Percentiles rank a stretch among this genome's conserved stretches.
Conservation (phyloP, 2,113 vertebrate genomes). For the Brevimyrus niger region DNA sequence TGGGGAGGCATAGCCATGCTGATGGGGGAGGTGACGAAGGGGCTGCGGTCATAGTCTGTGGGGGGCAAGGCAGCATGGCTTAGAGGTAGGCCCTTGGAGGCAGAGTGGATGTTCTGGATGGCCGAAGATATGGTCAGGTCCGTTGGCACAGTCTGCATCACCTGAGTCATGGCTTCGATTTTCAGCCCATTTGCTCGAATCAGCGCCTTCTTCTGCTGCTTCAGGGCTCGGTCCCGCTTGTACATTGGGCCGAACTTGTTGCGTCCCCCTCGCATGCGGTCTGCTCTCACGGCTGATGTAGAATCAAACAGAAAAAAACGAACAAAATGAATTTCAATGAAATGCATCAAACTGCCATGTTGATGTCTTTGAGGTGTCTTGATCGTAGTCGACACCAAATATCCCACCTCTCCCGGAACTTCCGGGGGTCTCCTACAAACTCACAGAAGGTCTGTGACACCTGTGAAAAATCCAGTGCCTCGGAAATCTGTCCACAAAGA, state of each 20-base stretch:
- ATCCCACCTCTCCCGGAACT: not conserved
- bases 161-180: slow-evolving; percentile 94
- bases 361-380: not conserved
- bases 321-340: not conserved
- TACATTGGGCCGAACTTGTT: slow-evolving; percentile 99
- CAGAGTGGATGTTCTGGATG: slow-evolving; percentile 94
- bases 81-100: slow-evolving; percentile 93
- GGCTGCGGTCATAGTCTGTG: slow-evolving; percentile 93
- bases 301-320: not conserved
- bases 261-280: slow-evolving; percentile 93
- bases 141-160: slow-evolving; percentile 90
- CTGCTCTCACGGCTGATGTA: slow-evolving; percentile 82
- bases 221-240: slow-evolving; percentile 93
- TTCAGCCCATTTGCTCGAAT: slow-evolving; percentile 97
- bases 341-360: not conserved
- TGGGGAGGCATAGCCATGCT: slow-evolving; percentile 98
- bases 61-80: slow-evolving; percentile 92
- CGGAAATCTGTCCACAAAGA: not conserved
- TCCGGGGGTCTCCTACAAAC: not conserved
- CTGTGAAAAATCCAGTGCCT: not conserved
- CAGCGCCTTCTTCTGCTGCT: slow-evolving; percentile 97
- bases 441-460: not conserved
- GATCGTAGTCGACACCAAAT: not conserved
- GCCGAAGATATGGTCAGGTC: slow-evolving; percentile 95
- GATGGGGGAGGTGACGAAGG: slow-evolving; percentile 92